Conservation (phyloP, 2,113 vertebrate genomes). For the Rhineura floridana region DNA sequence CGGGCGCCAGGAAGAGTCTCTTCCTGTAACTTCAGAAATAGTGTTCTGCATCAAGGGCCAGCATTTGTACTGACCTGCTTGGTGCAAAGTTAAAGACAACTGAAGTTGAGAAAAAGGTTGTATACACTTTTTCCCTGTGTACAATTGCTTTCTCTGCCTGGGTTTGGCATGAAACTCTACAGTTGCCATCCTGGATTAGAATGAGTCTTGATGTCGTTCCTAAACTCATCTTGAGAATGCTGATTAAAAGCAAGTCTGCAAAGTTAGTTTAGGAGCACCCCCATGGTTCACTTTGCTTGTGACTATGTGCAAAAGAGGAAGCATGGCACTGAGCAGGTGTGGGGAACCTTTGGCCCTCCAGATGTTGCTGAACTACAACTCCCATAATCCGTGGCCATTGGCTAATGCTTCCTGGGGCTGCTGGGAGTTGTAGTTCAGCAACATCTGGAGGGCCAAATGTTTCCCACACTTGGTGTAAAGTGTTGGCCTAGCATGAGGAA, state of each 20-base stretch:
- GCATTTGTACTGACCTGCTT: accelerated
- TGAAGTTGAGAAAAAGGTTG: not conserved
- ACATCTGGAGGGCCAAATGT: too few species aligned
- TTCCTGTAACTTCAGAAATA: not conserved
- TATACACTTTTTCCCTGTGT: not conserved
- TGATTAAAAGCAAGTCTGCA: not conserved
- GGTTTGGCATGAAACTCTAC: not conserved
- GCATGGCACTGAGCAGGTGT: not conserved
- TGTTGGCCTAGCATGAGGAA: not conserved
- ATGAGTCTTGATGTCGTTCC: not conserved
- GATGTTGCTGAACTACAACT: too few species aligned
- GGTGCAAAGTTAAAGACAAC: not conserved
- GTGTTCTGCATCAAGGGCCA: not conserved
- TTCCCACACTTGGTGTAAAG: too few species aligned
- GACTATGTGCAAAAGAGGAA: not conserved
- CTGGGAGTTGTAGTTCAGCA: too few species aligned
- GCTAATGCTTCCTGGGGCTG: too few species aligned
- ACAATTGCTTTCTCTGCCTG: not conserved
- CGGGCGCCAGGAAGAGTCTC: not conserved
- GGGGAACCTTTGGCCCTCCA: too few species aligned
- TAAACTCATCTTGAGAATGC: not conserved
- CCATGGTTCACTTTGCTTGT: not conserved
- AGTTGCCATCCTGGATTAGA: not conserved
- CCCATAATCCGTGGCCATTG: too few species aligned
- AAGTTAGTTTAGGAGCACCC: not conserved